A percentile compares a stretch with the other conserved stretches of the same genome.
Evolutionary conservation across 1,140 invertebrate genomes (phyloP).

Genomic region (Hylyphantes graminicola): DNA sequence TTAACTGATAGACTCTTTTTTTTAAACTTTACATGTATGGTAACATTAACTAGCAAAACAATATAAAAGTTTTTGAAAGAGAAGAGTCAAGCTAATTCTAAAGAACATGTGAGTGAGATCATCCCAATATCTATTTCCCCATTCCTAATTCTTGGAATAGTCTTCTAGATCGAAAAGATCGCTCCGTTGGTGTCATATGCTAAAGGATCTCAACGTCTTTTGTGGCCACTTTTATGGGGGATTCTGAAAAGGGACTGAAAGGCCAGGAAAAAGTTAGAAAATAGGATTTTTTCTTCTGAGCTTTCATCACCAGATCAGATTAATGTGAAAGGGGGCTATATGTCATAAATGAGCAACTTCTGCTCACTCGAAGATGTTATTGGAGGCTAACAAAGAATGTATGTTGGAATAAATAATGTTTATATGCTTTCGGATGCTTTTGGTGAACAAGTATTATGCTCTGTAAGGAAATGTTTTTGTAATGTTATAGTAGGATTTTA

Average conservation of each 20-base stretch:
- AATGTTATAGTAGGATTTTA: no score
- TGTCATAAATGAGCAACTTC: slow-evolving; percentile 47
- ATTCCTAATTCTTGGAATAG: neutral
- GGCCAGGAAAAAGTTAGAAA: slow-evolving; percentile 1
- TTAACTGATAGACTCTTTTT: no score
- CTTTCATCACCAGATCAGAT: slow-evolving; percentile 49
- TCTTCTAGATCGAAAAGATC: slow-evolving; percentile 21
- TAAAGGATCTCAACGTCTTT: slow-evolving; percentile 34
- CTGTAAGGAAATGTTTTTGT: no score
- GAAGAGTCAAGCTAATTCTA: no score
- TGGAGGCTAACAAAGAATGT: neutral
- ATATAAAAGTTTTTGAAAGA: no score
- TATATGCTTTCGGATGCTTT: no score
- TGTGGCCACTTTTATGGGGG: slow-evolving; percentile 42
- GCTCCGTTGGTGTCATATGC: slow-evolving; percentile 35
- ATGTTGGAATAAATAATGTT: no score
- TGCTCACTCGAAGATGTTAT: slow-evolving; percentile 18
- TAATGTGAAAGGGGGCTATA: slow-evolving; percentile 51
- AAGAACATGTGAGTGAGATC: no score
- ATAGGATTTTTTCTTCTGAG: slow-evolving; percentile 26
- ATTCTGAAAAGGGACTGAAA: neutral
- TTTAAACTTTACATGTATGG: no score
- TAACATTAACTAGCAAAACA: no score
- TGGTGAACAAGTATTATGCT: no score
- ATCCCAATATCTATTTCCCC: no score